Conservation (phyloP, 2,113 vertebrate genomes). For the Halcyon malimbica region DNA sequence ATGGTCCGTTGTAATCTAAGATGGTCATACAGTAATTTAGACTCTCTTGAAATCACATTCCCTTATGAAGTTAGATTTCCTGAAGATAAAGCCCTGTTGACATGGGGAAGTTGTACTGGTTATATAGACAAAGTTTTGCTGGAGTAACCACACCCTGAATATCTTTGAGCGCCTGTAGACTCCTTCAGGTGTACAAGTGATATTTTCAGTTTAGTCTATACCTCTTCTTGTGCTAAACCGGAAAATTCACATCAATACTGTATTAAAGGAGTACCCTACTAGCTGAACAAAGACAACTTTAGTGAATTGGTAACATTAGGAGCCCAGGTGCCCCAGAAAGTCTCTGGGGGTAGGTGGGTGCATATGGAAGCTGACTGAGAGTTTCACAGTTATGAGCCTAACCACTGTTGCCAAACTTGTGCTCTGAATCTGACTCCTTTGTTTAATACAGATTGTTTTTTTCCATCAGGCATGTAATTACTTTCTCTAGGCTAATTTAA, state of each 20-base stretch:
- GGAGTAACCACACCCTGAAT: background rate
- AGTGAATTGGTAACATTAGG: background rate
- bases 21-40: constrained; percentile 56
- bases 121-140: constrained; percentile 2
- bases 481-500: background rate
- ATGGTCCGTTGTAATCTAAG: constrained; percentile 48
- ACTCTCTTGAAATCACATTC: constrained; percentile 45
- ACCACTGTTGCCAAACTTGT: background rate
- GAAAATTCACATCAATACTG: background rate
- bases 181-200: background rate
- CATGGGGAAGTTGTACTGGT: constrained; percentile 34
- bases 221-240: background rate
- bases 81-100: constrained; percentile 59
- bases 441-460: background rate
- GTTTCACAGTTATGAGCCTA: background rate
- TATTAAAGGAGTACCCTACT: background rate
- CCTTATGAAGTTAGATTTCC: constrained; percentile 57
- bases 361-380: background rate
- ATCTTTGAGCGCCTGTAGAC: background rate
- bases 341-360: background rate
- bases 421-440: background rate
- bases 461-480: background rate
- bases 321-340: background rate
- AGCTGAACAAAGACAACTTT: background rate
- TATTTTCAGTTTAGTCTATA: background rate